Percentiles rank a stretch among this genome's conserved stretches.
Conservation (phyloP, 64 coral and sea anemone genomes). For the Stichodactyla mertensii region DNA sequence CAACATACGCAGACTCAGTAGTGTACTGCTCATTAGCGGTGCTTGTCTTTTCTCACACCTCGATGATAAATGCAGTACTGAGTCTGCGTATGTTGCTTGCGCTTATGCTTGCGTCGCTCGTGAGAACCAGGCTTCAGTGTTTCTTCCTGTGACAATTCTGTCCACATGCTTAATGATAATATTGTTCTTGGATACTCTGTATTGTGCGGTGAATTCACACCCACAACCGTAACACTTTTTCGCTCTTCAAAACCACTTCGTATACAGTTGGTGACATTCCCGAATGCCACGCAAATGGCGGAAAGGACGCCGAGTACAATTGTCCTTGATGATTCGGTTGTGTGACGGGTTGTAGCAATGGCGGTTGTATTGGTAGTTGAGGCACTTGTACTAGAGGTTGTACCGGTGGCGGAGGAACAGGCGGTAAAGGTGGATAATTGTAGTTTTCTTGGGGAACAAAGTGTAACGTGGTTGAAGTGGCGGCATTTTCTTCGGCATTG, state of each 20-base stretch:
- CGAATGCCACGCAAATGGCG: background rate
- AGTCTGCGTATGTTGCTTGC: no score
- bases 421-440: background rate
- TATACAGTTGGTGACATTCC: background rate
- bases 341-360: background rate
- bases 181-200: background rate
- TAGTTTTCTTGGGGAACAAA: background rate
- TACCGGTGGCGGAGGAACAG: background rate
- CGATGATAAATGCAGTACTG: no score
- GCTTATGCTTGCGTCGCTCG: no score
- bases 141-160: no score
- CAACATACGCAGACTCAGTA: no score
- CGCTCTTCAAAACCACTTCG: background rate
- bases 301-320: background rate
- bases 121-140: no score
- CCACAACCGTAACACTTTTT: slow-evolving; percentile 6
- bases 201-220: background rate
- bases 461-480: background rate
- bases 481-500: background rate
- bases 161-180: no score
- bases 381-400: background rate
- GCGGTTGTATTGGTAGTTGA: background rate
- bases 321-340: background rate
- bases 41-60: no score
- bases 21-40: no score